Evolutionary conservation across 2,113 vertebrate species (phyloP).

Genomic region (Paraplagusia blochii): DNA sequence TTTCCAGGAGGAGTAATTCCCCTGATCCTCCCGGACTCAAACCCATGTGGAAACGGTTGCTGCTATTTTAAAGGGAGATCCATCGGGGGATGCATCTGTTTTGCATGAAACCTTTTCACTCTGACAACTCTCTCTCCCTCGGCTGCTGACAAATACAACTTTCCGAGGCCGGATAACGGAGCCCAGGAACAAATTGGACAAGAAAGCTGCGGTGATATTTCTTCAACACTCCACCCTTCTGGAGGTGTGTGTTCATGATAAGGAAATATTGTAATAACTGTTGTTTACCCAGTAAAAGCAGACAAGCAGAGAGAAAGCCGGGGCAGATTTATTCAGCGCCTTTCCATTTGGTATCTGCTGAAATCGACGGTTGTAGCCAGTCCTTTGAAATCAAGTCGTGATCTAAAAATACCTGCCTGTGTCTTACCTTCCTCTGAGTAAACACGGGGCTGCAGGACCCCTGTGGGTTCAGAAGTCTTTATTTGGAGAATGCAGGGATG

Average conservation of each 20-base stretch:
- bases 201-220: constrained; percentile 30
- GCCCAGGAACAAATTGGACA: constrained; percentile 32
- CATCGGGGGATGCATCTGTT: constrained; percentile 68
- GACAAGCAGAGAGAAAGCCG: background rate
- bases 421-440: constrained; percentile 59
- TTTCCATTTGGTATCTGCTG: constrained; percentile 6
- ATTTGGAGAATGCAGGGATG: constrained; percentile 66
- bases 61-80: constrained; percentile 70
- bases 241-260: background rate
- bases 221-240: too few species aligned
- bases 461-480: constrained; percentile 65
- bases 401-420: constrained; percentile 67
- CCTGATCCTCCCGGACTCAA: constrained; percentile 54
- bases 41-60: constrained; percentile 54
- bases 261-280: background rate
- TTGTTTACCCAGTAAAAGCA: background rate
- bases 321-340: background rate
- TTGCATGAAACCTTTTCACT: constrained; percentile 68
- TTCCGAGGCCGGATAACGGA: constrained; percentile 40
- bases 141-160: constrained; percentile 61
- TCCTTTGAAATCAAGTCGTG: constrained; percentile 55
- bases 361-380: constrained; percentile 16
- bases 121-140: constrained; percentile 48
- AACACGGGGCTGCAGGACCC: constrained; percentile 45
- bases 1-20: constrained; percentile 61